Conservation (phyloP, 1,140 invertebrate genomes). For the Nebria ingens region DNA sequence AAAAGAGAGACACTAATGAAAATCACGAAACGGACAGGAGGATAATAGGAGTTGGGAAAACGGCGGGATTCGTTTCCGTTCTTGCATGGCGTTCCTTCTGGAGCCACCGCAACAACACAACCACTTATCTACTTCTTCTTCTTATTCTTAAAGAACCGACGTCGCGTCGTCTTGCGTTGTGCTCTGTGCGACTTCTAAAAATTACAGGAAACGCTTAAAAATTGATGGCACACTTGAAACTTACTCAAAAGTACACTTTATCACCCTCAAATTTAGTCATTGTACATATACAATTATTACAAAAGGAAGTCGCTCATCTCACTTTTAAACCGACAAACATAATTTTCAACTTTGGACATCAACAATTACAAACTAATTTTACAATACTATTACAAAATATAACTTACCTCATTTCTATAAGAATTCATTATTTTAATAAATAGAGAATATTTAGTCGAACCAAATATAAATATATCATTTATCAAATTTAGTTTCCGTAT, state of each 20-base stretch:
- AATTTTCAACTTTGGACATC: too few relatives aligned
- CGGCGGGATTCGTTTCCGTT: not conserved
- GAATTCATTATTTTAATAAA: too few relatives aligned
- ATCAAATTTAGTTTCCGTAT: too few relatives aligned
- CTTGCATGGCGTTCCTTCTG: too few relatives aligned
- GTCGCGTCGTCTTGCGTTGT: too few relatives aligned
- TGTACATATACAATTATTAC: not conserved
- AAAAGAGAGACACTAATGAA: constrained; percentile 6
- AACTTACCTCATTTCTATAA: too few relatives aligned
- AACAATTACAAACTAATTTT: too few relatives aligned
- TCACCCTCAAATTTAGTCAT: not conserved
- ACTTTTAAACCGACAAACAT: not conserved
- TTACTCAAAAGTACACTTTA: too few relatives aligned
- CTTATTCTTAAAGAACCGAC: too few relatives aligned
- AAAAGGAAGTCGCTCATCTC: not conserved
- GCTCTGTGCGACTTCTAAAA: not conserved
- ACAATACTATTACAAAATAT: too few relatives aligned
- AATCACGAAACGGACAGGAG: not conserved
- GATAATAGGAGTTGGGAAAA: constrained; percentile 3
- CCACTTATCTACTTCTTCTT: not conserved
- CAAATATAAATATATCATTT: too few relatives aligned
- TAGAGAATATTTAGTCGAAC: too few relatives aligned
- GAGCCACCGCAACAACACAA: constrained; percentile 7
- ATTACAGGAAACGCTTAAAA: constrained; percentile 8
- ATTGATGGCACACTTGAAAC: constrained; percentile 2